Evolutionary conservation across 2,113 vertebrate genomes (phyloP).

Genomic region (Pavo muticus): DNA sequence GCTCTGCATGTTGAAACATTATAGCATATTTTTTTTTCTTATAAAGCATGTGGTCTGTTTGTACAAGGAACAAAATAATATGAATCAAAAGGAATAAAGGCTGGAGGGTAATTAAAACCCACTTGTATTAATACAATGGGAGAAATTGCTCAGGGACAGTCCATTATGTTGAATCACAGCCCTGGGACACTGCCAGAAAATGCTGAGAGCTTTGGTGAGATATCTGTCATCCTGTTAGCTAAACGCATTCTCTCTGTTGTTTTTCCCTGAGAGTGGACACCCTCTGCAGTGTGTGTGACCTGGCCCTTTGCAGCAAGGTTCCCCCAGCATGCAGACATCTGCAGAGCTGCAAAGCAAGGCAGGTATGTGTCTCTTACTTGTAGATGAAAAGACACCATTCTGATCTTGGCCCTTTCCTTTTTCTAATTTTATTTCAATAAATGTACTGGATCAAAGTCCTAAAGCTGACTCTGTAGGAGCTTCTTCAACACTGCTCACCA

Average conservation of each 20-base stretch:
- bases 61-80: conserved; percentile 20
- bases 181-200: not conserved
- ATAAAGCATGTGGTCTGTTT: not conserved
- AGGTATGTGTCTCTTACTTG: not conserved
- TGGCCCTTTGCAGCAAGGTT: not conserved
- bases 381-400: not conserved
- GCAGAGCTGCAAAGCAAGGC: not conserved
- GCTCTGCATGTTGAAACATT: not conserved
- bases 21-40: not conserved
- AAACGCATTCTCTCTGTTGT: not conserved
- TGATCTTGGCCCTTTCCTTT: not conserved
- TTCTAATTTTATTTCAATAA: not conserved
- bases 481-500: not conserved
- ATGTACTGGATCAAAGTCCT: not conserved
- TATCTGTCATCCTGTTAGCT: not conserved
- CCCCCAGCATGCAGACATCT: not conserved
- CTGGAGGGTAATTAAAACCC: conserved; percentile 14
- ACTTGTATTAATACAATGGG: not conserved
- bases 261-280: not conserved
- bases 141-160: not conserved
- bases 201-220: not conserved
- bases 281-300: not conserved
- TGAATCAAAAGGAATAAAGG: not conserved
- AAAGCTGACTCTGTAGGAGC: not conserved
- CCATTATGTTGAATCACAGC: not conserved